phyloP scores from a whole-genome alignment of 1,140 invertebrate species.

The Lepeophtheirus salmonis region DNA sequence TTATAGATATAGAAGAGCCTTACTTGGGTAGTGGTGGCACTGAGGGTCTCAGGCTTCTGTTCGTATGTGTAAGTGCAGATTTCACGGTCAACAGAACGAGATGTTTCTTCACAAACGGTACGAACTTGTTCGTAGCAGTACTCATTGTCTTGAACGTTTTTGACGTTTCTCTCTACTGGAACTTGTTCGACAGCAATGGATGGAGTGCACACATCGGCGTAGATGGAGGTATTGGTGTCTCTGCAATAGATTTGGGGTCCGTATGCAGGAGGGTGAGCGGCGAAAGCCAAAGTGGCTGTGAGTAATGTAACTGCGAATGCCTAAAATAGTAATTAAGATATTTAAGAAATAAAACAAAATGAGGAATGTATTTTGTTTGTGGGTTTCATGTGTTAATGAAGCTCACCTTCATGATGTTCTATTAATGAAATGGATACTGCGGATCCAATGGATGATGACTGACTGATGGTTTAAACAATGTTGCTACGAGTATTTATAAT shows the following conservation, averaged over 20 bases:
- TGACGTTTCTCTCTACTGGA: constrained; percentile 3
- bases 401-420: too few relatives aligned
- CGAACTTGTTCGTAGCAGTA: constrained; percentile 3
- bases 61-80: constrained; percentile 15
- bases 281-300: background rate
- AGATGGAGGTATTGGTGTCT: constrained; percentile 15
- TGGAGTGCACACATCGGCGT: constrained; percentile 14
- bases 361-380: too few relatives aligned
- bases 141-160: constrained; percentile 11
- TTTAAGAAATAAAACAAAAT: too few relatives aligned
- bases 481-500: too few relatives aligned
- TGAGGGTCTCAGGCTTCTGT: background rate
- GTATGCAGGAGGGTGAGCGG: background rate
- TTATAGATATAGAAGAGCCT: too few relatives aligned
- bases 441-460: too few relatives aligned
- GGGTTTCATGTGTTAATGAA: too few relatives aligned
- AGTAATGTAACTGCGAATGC: too few relatives aligned
- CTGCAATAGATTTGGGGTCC: constrained; percentile 2
- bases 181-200: background rate
- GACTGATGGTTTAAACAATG: too few relatives aligned
- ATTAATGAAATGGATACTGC: too few relatives aligned
- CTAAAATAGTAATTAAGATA: too few relatives aligned
- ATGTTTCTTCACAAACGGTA: constrained; percentile 12
- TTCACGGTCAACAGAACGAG: background rate
- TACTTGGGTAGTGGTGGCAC: constrained; percentile 13